Evolutionary conservation across 2,797 vertebrate genomes (phyloP), one percentile per base, ranked within the genome.

Genomic region (Cyprinella venusta): DNA sequence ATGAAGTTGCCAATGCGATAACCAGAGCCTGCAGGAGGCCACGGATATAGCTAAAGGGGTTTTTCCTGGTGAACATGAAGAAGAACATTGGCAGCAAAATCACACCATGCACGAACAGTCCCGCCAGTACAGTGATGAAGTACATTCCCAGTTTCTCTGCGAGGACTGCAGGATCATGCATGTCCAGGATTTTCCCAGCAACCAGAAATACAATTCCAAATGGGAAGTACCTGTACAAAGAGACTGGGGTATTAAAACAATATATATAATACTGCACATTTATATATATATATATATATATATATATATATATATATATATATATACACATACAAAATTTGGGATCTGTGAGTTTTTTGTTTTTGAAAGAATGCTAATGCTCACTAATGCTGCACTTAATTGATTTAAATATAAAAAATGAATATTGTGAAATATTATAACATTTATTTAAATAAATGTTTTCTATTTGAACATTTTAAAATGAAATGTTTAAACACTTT

Each of bases 131-230:
- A 0, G 96, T 97, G 52, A 97, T 91, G 89, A 95, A 94, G 38
- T 97, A 97, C 76, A 97, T 94, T 24, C 96, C 96, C 89, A 97
- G 92, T 87, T 96, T 97, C 92, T 96, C 95, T 0, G 96, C 96
- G 30, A 94, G 93, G 36, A 95, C 91, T 0, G 91, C 90, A 0
- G 96, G 96, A 24, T 97, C 95, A 9, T 96, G 95, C 96, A 97
- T 97, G 86, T 97, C 96, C 90, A 97, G 86, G 87, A 97, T 96
- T 92, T 97, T 97, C 1, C 96, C 96, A 16, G 96, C 96, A 7
- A 97, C 96, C 64, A 97, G 93, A 89, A 97, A 97, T 36, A 97
- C 93, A 0, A 97, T 97, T 19, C 96, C 96, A 0, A 97, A 97
- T 12, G 96, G 96, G 84, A 97, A 97, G 86, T 97, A 97, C 96